phyloP scores from a whole-genome alignment of 2,888 invertebrate species.

The Dynastes hyllus region DNA sequence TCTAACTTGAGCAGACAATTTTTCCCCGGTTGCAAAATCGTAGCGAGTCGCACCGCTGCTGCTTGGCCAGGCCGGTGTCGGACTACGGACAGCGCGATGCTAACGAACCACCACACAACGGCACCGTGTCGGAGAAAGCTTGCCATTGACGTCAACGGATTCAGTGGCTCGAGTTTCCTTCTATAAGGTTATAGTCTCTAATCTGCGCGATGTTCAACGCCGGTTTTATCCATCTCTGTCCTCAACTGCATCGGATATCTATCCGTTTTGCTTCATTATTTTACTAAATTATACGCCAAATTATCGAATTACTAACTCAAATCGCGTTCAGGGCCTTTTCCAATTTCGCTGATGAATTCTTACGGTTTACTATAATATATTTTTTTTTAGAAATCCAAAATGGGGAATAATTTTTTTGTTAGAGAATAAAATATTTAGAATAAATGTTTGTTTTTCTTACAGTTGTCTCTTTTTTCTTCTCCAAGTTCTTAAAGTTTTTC shows the following conservation, averaged over 20 bases:
- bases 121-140: conserved; percentile 56
- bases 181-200: conserved; percentile 55
- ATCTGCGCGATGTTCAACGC: conserved; percentile 44
- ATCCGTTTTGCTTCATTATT: conserved; percentile 15
- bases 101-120: conserved; percentile 19
- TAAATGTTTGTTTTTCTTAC: too few relatives aligned
- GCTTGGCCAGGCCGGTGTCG: not conserved
- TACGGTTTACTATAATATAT: too few relatives aligned
- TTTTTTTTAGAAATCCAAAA: too few relatives aligned
- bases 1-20: not conserved
- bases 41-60: not conserved
- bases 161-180: conserved; percentile 61
- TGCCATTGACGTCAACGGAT: conserved; percentile 65
- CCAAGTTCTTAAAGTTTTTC: too few relatives aligned
- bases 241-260: not conserved
- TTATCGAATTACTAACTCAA: not conserved
- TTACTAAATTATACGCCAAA: not conserved
- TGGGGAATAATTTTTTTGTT: too few relatives aligned
- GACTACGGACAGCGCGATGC: not conserved
- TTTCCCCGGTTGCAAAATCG: not conserved
- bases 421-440: too few relatives aligned
- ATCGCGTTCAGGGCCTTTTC: too few relatives aligned
- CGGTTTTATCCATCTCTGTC: conserved; percentile 6
- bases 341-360: too few relatives aligned
- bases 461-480: too few relatives aligned